Percentiles rank a stretch among this genome's conserved stretches.
phyloP scores from a whole-genome alignment of 2,113 vertebrate species.

The Hippocampus comes region DNA sequence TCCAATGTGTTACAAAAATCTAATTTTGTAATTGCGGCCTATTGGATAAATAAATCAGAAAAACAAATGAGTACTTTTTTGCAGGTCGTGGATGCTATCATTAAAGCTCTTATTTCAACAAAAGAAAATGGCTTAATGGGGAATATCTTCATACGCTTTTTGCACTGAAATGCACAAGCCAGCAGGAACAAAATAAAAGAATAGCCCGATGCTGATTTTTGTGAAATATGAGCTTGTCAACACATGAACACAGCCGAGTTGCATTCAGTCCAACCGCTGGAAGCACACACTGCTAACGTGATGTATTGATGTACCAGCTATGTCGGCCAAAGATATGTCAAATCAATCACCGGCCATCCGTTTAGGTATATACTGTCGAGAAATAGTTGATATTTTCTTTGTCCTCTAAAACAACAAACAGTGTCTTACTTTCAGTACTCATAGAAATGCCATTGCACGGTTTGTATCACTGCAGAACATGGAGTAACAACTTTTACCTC shows the following conservation, averaged over 20 bases:
- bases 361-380: background rate
- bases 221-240: background rate
- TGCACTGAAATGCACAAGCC: background rate
- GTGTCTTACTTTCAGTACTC: background rate
- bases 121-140: background rate
- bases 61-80: background rate
- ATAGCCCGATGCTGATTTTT: background rate
- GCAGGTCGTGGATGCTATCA: background rate
- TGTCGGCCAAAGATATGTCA: background rate
- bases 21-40: background rate
- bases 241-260: background rate
- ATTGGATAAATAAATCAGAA: too few species aligned
- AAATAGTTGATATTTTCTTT: background rate
- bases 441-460: background rate
- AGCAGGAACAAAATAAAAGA: background rate
- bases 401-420: background rate
- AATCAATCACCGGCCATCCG: background rate
- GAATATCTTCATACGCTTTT: background rate
- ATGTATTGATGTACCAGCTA: background rate
- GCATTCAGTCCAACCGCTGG: background rate
- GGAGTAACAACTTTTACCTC: background rate
- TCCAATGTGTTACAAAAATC: background rate
- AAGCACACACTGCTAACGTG: background rate
- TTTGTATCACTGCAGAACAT: background rate
- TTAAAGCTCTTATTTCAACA: background rate